Conservation (phyloP, 1,140 invertebrate species). For the Agrypnia vestita region DNA sequence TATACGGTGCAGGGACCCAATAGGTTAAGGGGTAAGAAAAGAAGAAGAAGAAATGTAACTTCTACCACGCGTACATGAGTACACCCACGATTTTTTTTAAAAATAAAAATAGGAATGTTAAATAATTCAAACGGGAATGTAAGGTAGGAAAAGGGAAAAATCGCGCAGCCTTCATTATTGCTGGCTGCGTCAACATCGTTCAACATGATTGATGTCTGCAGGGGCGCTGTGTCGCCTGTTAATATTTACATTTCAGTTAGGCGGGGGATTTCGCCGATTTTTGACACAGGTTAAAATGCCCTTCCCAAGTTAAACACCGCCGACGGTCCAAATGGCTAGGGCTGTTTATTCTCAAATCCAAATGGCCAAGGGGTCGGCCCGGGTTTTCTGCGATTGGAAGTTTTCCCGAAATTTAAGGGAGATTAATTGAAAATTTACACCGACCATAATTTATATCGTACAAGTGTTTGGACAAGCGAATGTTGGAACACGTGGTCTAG, state of each 20-base stretch:
- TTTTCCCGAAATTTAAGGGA: background rate
- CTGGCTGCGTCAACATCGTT: background rate
- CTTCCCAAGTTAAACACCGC: background rate
- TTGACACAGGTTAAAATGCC: background rate
- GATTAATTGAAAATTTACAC: background rate
- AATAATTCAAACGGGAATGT: background rate
- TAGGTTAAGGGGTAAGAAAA: no score
- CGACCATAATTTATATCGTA: no score
- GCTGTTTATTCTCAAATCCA: no score
- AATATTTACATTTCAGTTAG: background rate
- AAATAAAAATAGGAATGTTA: background rate
- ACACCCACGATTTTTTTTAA: no score
- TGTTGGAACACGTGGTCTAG: no score
- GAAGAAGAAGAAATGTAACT: no score
- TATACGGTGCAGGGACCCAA: no score
- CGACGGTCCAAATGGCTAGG: no score
- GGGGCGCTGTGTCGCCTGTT: background rate
- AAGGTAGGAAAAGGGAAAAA: background rate
- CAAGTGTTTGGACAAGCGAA: no score
- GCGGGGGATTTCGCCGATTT: slow-evolving; percentile 1
- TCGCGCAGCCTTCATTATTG: background rate
- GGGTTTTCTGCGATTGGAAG: background rate
- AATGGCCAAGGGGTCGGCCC: background rate
- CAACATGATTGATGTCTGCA: background rate
- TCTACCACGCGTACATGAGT: no score